Evolutionary conservation across 2,113 vertebrate genomes (phyloP).

Genomic region (Anhinga rufa): DNA sequence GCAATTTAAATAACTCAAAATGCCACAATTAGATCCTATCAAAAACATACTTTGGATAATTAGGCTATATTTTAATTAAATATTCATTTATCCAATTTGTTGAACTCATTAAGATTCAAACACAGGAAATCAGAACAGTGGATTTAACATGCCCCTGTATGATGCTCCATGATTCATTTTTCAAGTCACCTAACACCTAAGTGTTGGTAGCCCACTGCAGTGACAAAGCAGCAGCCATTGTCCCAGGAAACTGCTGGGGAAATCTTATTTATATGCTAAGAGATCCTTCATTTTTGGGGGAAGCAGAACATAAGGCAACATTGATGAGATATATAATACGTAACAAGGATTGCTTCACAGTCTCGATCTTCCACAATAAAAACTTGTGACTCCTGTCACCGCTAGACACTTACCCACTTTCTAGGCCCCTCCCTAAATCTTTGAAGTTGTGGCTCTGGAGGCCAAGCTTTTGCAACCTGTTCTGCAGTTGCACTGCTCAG

Average conservation of each 20-base stretch:
- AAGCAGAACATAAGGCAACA: background rate
- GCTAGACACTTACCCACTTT: too few species aligned
- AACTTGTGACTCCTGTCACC: background rate
- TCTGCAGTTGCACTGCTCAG: background rate
- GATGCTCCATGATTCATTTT: background rate
- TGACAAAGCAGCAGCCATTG: background rate
- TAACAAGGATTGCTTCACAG: background rate
- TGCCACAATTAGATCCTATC: background rate
- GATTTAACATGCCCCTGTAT: background rate
- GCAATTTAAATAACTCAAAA: background rate
- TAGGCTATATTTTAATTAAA: background rate
- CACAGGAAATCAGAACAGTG: background rate
- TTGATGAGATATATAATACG: accelerated
- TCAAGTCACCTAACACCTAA: background rate
- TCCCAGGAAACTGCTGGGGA: background rate
- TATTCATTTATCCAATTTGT: background rate
- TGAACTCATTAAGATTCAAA: background rate
- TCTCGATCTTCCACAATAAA: background rate
- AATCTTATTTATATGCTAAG: background rate
- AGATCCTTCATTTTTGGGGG: background rate
- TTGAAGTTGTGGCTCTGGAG: background rate
- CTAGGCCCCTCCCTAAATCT: background rate
- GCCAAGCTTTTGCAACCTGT: background rate
- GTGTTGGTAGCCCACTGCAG: background rate
- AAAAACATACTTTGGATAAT: background rate